phyloP scores from a whole-genome alignment of 2,888 invertebrate species.

The Agonopterix arenella region DNA sequence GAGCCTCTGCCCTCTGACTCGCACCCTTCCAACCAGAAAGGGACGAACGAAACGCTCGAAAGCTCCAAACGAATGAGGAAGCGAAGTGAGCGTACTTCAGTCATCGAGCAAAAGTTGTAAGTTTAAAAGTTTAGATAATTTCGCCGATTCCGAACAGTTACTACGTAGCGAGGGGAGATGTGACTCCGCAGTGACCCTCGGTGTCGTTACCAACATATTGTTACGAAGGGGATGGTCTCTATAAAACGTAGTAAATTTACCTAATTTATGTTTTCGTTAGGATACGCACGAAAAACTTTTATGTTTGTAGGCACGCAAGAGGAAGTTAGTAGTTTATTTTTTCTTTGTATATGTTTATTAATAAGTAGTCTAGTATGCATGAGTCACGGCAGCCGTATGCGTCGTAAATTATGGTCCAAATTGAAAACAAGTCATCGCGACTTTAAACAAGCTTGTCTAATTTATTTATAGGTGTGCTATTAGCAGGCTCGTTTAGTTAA shows the following conservation, averaged over 20 bases:
- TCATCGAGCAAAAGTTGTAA: slow-evolving; percentile 67
- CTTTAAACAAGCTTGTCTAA: slow-evolving; percentile 28
- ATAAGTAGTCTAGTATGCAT: slow-evolving; percentile 50
- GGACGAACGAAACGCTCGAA: slow-evolving; percentile 41
- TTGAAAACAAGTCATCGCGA: slow-evolving; percentile 45
- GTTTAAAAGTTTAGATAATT: slow-evolving; percentile 74
- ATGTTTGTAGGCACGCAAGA: slow-evolving; percentile 68
- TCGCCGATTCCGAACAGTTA: slow-evolving; percentile 51
- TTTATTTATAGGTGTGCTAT: slow-evolving; percentile 18
- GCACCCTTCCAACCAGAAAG: slow-evolving; percentile 39
- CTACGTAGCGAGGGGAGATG: slow-evolving; percentile 56
- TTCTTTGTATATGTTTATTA: slow-evolving; percentile 56
- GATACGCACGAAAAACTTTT: slow-evolving; percentile 73
- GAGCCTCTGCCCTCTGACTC: slow-evolving; percentile 28
- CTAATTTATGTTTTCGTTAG: slow-evolving; percentile 73
- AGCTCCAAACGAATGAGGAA: slow-evolving; percentile 48
- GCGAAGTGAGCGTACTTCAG: slow-evolving; percentile 44
- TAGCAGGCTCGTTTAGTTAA: slow-evolving; percentile 19
- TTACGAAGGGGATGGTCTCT: slow-evolving; percentile 70
- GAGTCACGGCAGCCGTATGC: slow-evolving; percentile 49
- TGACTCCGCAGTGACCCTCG: slow-evolving; percentile 65
- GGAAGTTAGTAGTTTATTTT: slow-evolving; percentile 63
- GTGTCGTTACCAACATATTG: slow-evolving; percentile 64
- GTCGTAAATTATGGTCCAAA: slow-evolving; percentile 47
- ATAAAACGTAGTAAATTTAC: slow-evolving; percentile 65